A percentile compares a stretch with the other conserved stretches of the same genome.
phyloP scores from a whole-genome alignment of 2,113 vertebrate species.

The Chelonoidis abingdonii region DNA sequence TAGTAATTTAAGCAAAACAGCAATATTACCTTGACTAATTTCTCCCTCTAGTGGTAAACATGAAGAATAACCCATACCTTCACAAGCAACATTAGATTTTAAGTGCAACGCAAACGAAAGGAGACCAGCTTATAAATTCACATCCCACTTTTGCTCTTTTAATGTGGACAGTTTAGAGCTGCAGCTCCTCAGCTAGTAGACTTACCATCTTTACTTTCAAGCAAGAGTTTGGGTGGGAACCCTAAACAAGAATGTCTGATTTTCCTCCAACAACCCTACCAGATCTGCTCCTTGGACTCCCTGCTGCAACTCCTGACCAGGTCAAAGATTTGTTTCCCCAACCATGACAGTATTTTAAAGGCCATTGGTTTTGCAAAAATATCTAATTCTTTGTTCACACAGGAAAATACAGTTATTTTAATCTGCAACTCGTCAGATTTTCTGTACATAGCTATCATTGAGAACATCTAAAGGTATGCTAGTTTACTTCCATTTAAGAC shows the following conservation, averaged over 20 bases:
- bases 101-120: neutral
- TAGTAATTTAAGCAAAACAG: neutral
- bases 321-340: constrained; percentile 33
- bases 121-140: neutral
- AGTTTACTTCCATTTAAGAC: constrained; percentile 44
- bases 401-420: neutral
- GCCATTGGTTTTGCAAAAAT: neutral
- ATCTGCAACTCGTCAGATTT: neutral
- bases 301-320: neutral
- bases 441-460: neutral
- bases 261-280: constrained; percentile 30
- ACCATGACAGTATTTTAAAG: neutral
- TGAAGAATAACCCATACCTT: neutral
- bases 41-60: constrained; percentile 71
- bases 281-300: constrained; percentile 36
- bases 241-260: constrained; percentile 21
- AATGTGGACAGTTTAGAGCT: neutral
- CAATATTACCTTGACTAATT: constrained; percentile 67
- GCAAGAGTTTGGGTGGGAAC: constrained; percentile 16
- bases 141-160: neutral
- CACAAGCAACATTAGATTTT: neutral
- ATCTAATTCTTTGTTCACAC: neutral
- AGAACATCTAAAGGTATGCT: neutral
- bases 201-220: neutral
- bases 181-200: neutral